Evolutionary conservation across 1,140 invertebrate species (phyloP), one percentile per base, ranked within the genome.

Genomic region (Pseudobourletiella spinata): DNA sequence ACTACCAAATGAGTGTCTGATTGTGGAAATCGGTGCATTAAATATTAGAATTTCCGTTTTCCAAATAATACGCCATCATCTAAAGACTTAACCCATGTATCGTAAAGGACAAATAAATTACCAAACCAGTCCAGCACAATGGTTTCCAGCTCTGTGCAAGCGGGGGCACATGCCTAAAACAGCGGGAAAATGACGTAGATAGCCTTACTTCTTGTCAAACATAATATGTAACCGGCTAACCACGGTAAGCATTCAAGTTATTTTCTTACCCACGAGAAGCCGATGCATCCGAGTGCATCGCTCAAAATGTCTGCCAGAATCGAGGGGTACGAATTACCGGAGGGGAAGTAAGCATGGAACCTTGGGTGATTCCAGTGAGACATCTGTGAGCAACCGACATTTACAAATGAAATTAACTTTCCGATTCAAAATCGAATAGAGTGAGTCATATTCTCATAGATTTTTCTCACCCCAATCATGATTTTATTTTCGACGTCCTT

Each of bases 291-390:
- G 63, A 99, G 90, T 15, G 89, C 92, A 74, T 93, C 89, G 15
- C 89, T 87, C 35, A 99, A 75, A 91, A 99, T 96, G 70, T 98
- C 95, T n/a, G 91, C 96, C 18, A 99, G 78, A 60, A 99, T 96
- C 1, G 95, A 97, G 1, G 96, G 95, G 75, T 87, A 99, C 0
- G 90, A 95, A 78, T 98, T 98, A 24, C 95, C 96, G 0, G 95
- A 85, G 1, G 96, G 96, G 74, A 99, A 99, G 74, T 99, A 99
- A 0, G 96, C 96, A 75, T 98, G 95, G 77, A 99, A 99, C 52
- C 92, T 79, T 0, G 96, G 96, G 82, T 99, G 96, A 75, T 98
- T 94, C 96, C 96, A 99, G 75, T 98, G 94, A 0, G 95, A 98
- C 48, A 90, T 83, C 86, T 88, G 96, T 98, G 95, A 96, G 96